These are phyloP conservation scores for Mobula birostris DNA, from an alignment of 2,113 vertebrate species.

Conservation along the genomic window DNA sequence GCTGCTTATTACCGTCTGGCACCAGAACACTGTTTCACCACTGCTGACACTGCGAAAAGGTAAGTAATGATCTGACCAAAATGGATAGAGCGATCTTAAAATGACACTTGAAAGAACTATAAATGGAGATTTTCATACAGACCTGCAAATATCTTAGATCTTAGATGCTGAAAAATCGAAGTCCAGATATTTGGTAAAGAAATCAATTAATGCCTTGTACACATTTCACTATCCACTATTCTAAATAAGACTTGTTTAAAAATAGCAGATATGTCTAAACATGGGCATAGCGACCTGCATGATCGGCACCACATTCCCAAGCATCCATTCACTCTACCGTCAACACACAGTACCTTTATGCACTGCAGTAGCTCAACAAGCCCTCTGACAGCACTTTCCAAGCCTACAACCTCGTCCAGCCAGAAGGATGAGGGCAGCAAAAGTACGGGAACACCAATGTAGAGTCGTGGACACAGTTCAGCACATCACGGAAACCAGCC, in stretches of 20 bases:
- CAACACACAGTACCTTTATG: no score
- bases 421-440: no score
- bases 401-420: no score
- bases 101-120: not conserved
- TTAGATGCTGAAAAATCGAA: not conserved
- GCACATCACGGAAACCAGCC: no score
- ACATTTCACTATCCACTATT: not conserved
- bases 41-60: slow-evolving; percentile 91
- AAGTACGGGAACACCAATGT: no score
- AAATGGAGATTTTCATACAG: not conserved
- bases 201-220: not conserved
- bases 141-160: not conserved
- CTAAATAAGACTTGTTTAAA: not conserved
- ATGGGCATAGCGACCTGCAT: no score
- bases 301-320: no score
- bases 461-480: no score
- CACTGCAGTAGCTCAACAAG: no score
- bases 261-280: no score
- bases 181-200: not conserved
- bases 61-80: slow-evolving; percentile 55
- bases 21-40: slow-evolving; percentile 90
- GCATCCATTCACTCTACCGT: no score
- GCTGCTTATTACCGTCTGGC: slow-evolving; percentile 97
- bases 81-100: not conserved
- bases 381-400: no score